Evolutionary conservation across 2,888 invertebrate genomes (phyloP), one percentile per base, ranked within the genome.

Genomic region (Heliconius ismenius): DNA sequence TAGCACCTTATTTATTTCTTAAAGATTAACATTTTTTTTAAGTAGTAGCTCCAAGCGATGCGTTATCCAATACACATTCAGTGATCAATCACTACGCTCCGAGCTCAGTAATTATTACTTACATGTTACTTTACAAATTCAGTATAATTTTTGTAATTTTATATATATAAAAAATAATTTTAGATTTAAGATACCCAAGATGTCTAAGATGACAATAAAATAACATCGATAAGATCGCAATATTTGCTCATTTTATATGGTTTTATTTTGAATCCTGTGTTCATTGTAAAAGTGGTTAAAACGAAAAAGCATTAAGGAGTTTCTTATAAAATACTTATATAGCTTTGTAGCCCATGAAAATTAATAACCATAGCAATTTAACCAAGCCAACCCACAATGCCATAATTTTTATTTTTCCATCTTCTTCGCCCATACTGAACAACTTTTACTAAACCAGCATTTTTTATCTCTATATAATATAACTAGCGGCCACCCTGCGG

Each of bases 131-230:
- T 21, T 58, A 65, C 62, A 74, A 49, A 74, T 26, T 67, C 68
- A 73, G 73, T 49, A 62, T 73, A 78, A 58, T 36, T 70, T 76
- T 75, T 68, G 49, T 78, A 76, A 73, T 75, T 79, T 73, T 79
- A 63, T 75, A 58, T 2, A 2, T 13, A 26, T 69, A 77, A 67
- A 43, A 65, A 74, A 67, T 69, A 77, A 77, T 73, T 60, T 36
- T 74, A 76, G 64, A 49, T 68, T 26, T 79, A 79, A 76, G 76
- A 69, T 43, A 76, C 18, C 49, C 54, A 54, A 60, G n/a, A 24
- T 75, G 79, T 79, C 79, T 74, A 54, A 76, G 64, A 72, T 72
- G 79, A 79, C 79, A 78, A 75, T 79, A 78, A 79, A 79, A 39
- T 60, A n/a, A 78, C 49, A 75, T 77, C 60, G 39, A 78, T 49